Conservation (phyloP, 2,113 vertebrate species). For the Athene cunicularia region DNA sequence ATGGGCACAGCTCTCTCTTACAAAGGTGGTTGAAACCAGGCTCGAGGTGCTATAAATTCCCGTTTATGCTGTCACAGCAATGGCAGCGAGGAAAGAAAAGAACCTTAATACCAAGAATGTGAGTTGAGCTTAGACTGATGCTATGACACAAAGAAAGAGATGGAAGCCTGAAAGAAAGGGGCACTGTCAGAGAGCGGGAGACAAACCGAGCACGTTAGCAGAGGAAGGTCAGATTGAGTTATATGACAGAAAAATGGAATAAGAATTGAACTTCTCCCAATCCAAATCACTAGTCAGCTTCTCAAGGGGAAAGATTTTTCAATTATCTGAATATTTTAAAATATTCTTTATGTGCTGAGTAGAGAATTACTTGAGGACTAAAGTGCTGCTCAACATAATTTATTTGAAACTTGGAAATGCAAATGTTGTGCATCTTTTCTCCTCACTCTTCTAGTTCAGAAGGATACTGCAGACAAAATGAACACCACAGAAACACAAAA, state of each 20-base stretch:
- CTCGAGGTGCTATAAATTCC: not conserved
- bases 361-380: not conserved
- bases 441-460: not conserved
- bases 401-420: not conserved
- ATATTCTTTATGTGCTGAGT: not conserved
- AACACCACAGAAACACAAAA: not conserved
- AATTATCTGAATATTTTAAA: not conserved
- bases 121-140: not conserved
- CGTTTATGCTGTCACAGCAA: not conserved
- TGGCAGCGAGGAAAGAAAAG: not conserved
- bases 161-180: not conserved
- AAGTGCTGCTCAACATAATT: rapidly evolving
- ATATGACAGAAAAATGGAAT: not conserved
- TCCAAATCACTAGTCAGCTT: not conserved
- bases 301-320: not conserved
- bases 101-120: not conserved
- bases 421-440: not conserved
- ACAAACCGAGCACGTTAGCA: not conserved
- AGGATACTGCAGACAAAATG: not conserved
- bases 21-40: not conserved
- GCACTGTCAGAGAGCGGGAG: rapidly evolving
- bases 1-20: not conserved
- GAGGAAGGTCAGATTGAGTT: not conserved
- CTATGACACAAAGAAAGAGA: not conserved
- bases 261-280: not conserved